Percentiles rank a stretch among this genome's conserved stretches.
These are phyloP conservation scores for Agrotis segetum DNA, from an alignment of 2,888 invertebrate genomes.

Conservation along the genomic window DNA sequence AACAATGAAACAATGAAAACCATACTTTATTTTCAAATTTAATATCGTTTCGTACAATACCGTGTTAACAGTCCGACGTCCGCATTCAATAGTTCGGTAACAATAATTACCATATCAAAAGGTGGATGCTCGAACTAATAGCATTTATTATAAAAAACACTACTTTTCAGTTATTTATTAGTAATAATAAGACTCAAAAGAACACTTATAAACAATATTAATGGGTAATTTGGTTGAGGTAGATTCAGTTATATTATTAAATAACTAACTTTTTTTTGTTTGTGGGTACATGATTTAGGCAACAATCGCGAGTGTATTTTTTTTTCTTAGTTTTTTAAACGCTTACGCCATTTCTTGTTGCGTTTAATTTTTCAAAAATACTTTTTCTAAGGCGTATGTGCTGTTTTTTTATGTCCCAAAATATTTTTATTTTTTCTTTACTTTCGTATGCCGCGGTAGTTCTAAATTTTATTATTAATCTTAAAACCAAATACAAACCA, in stretches of 20 bases:
- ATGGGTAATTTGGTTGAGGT: conserved; percentile 90
- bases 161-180: conserved; percentile 86
- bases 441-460: conserved; percentile 12
- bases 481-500: conserved; percentile 44
- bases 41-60: conserved; percentile 86
- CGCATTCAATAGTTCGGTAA: conserved; percentile 88
- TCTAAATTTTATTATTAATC: conserved; percentile 30
- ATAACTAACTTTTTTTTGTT: conserved; percentile 75
- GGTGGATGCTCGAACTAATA: conserved; percentile 85
- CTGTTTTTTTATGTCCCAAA: conserved; percentile 19
- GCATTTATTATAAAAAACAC: conserved; percentile 88
- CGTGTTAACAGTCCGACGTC: conserved; percentile 79
- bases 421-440: conserved; percentile 4
- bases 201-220: conserved; percentile 89
- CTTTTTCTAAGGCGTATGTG: conserved; percentile 14
- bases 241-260: conserved; percentile 84
- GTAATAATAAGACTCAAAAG: conserved; percentile 89
- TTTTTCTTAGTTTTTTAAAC: neutral
- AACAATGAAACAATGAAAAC: conserved; percentile 69
- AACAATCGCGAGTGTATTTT: conserved; percentile 28
- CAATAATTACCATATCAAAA: conserved; percentile 91
- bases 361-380: conserved; percentile 21
- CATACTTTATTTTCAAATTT: conserved; percentile 80
- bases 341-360: neutral
- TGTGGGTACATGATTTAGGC: conserved; percentile 68